phyloP scores from a whole-genome alignment of 2,888 invertebrate species.

The Carterocephalus palaemon region DNA sequence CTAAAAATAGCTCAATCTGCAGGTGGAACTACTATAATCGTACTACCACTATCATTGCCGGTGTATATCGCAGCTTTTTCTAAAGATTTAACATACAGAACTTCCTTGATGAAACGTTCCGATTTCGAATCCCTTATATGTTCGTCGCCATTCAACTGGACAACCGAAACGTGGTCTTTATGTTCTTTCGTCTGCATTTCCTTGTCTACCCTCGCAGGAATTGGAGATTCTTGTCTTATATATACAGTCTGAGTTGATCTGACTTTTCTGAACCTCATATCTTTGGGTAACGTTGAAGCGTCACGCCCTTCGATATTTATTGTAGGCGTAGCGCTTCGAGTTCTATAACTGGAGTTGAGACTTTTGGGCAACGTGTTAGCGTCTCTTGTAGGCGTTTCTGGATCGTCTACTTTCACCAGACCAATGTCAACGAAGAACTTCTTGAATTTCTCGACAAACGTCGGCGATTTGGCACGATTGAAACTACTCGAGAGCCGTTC shows the following conservation, averaged over 20 bases:
- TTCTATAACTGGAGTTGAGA: slow-evolving; percentile 57
- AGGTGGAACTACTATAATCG: slow-evolving; percentile 67
- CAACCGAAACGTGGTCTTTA: slow-evolving; percentile 67
- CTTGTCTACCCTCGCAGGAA: slow-evolving; percentile 36
- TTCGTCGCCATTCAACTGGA: slow-evolving; percentile 64
- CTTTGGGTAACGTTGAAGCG: slow-evolving; percentile 65
- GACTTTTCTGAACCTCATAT: slow-evolving; percentile 70
- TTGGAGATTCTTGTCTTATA: slow-evolving; percentile 59
- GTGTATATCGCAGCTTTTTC: slow-evolving; percentile 62
- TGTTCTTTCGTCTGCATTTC: slow-evolving; percentile 52
- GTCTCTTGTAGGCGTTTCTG: slow-evolving; percentile 39
- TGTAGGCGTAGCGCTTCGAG: slow-evolving; percentile 55
- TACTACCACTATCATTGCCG: slow-evolving; percentile 64
- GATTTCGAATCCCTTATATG: slow-evolving; percentile 46
- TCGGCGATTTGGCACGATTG: slow-evolving; percentile 67
- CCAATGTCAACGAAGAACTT: slow-evolving; percentile 70
- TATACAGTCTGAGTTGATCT: slow-evolving; percentile 68
- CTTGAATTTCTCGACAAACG: slow-evolving; percentile 70
- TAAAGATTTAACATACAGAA: slow-evolving; percentile 56
- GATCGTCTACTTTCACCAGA: slow-evolving; percentile 47
- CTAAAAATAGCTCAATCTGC: slow-evolving; percentile 54
- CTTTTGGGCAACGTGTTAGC: slow-evolving; percentile 62
- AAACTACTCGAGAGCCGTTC: slow-evolving; percentile 61
- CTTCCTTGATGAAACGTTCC: slow-evolving; percentile 53
- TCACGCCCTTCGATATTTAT: slow-evolving; percentile 50